phyloP scores from a whole-genome alignment of 2,888 invertebrate species.

The Cynaeus angustus region DNA sequence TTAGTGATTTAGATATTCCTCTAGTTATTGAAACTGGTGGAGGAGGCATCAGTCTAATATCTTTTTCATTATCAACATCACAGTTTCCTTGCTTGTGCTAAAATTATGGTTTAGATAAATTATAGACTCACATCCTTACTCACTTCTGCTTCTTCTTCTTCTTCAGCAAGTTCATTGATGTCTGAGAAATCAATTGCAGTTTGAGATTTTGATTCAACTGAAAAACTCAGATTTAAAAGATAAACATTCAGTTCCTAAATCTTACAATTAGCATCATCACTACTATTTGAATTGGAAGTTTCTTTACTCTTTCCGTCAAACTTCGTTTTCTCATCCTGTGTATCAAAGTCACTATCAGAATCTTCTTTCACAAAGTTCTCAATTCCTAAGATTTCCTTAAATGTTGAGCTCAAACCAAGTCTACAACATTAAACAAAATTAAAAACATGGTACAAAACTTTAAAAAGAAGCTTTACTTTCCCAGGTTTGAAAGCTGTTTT shows the following conservation, averaged over 20 bases:
- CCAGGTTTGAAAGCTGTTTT: slow-evolving; percentile 87
- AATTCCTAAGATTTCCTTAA: slow-evolving; percentile 83
- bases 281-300: slow-evolving; percentile 6
- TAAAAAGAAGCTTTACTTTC: slow-evolving; percentile 69
- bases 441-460: no score
- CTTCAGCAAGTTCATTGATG: slow-evolving; percentile 94
- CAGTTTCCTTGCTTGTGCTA: slow-evolving; percentile 69
- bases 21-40: slow-evolving; percentile 76
- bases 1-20: slow-evolving; percentile 61
- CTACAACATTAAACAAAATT: slow-evolving; percentile 55
- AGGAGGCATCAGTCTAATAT: slow-evolving; percentile 90
- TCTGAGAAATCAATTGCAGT: slow-evolving; percentile 95
- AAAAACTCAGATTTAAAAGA: neutral
- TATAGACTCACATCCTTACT: slow-evolving; percentile 17
- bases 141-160: slow-evolving; percentile 69
- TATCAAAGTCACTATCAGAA: slow-evolving; percentile 62
- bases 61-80: slow-evolving; percentile 76
- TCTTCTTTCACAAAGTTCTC: slow-evolving; percentile 61
- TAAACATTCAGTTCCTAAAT: neutral
- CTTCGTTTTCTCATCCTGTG: slow-evolving; percentile 43
- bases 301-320: slow-evolving; percentile 19
- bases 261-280: slow-evolving; percentile 24
- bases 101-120: slow-evolving; percentile 24
- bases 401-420: slow-evolving; percentile 85
- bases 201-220: slow-evolving; percentile 74